These are phyloP conservation scores for Pecten maximus DNA, from an alignment of 2,888 invertebrate genomes.

Conservation along the genomic window DNA sequence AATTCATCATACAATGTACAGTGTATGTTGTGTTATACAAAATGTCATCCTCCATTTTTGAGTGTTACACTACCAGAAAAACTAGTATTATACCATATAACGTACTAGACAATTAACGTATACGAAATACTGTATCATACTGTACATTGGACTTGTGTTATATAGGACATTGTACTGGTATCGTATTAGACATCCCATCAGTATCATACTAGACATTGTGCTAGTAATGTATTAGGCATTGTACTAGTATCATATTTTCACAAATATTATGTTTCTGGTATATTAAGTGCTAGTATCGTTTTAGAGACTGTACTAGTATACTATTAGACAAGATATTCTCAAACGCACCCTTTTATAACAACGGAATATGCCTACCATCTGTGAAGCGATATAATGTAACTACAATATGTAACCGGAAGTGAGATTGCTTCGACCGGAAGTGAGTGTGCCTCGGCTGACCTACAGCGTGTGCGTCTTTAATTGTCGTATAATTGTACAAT, in stretches of 20 bases:
- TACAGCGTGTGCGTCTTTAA: not conserved
- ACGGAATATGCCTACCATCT: not conserved
- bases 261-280: not conserved
- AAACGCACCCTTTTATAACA: not conserved
- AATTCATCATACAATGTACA: not conserved
- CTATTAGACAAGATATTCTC: not conserved
- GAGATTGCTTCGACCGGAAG: too few relatives aligned
- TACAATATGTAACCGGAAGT: not conserved
- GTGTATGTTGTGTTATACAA: not conserved
- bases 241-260: not conserved
- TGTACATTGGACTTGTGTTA: not conserved
- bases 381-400: not conserved
- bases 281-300: not conserved
- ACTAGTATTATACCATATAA: not conserved
- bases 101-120: not conserved
- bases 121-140: not conserved
- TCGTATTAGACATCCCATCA: not conserved
- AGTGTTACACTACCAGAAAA: not conserved
- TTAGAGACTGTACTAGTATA: not conserved
- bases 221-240: not conserved
- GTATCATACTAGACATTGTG: not conserved
- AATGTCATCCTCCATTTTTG: conserved; percentile 8
- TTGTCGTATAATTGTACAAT: not conserved
- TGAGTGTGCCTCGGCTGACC: not conserved
- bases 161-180: not conserved